Percentiles rank a stretch among this genome's conserved stretches.
Conservation (phyloP, 1,140 invertebrate genomes). For the Steinernema khuongi region DNA sequence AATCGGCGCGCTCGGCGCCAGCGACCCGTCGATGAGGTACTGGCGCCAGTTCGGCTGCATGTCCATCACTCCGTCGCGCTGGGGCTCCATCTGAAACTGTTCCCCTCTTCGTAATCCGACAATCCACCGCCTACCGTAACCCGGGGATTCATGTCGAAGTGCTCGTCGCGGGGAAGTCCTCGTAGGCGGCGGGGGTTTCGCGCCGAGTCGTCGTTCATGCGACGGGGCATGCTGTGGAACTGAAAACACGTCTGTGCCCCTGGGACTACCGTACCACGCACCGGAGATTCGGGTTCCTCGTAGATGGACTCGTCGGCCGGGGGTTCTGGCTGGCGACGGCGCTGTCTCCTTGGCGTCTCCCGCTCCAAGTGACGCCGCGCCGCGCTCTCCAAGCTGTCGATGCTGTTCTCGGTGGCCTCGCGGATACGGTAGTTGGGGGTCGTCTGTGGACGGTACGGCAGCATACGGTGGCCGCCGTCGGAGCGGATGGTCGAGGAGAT, state of each 20-base stretch:
- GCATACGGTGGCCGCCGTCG: neutral
- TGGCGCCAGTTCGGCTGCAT: constrained; percentile 9
- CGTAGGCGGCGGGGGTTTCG: neutral
- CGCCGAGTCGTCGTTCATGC: neutral
- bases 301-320: neutral
- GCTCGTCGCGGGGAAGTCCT: neutral
- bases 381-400: neutral
- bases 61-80: constrained; percentile 1
- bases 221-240: neutral
- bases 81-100: neutral
- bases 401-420: constrained; percentile 9
- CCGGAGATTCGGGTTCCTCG: constrained; percentile 5
- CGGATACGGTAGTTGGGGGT: neutral
- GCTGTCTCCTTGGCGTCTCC: neutral
- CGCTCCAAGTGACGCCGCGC: neutral
- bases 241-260: neutral
- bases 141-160: neutral
- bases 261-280: neutral
- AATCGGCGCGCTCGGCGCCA: neutral
- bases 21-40: constrained; percentile 6
- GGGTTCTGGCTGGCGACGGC: neutral
- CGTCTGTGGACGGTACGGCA: neutral
- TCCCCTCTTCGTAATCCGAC: neutral
- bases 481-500: neutral
- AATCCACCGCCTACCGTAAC: neutral